Evolutionary conservation across 1,140 invertebrate species (phyloP).

Genomic region (Vanessa atalanta): DNA sequence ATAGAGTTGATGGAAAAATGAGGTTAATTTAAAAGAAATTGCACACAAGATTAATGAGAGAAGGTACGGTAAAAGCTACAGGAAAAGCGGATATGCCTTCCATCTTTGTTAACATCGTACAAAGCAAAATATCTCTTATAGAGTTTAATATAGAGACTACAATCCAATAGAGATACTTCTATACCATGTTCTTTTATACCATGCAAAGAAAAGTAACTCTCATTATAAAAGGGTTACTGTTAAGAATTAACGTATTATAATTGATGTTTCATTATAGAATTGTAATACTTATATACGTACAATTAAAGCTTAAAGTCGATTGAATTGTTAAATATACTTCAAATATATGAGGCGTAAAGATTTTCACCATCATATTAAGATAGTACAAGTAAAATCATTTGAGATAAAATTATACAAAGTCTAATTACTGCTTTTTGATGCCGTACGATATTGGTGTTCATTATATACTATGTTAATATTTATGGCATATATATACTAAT

Average conservation of each 20-base stretch:
- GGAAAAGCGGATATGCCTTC: constrained; percentile 22
- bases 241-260: neutral
- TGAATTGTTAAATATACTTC: neutral
- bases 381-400: constrained; percentile 23
- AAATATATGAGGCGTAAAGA: constrained; percentile 30
- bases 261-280: neutral
- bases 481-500: no score
- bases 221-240: neutral
- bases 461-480: no score
- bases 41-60: constrained; percentile 15
- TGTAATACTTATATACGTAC: neutral
- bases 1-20: neutral
- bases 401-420: neutral
- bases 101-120: neutral
- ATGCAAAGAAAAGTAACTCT: constrained; percentile 9
- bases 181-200: neutral
- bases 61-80: constrained; percentile 31
- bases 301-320: neutral
- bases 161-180: neutral
- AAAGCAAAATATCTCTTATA: neutral
- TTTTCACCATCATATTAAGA: constrained; percentile 23
- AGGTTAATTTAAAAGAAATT: constrained; percentile 22
- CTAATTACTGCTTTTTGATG: neutral
- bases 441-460: no score
- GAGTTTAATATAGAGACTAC: neutral